These are phyloP conservation scores for Ectemnius cavifrons DNA, from an alignment of 2,888 invertebrate species.

Conservation along the genomic window DNA sequence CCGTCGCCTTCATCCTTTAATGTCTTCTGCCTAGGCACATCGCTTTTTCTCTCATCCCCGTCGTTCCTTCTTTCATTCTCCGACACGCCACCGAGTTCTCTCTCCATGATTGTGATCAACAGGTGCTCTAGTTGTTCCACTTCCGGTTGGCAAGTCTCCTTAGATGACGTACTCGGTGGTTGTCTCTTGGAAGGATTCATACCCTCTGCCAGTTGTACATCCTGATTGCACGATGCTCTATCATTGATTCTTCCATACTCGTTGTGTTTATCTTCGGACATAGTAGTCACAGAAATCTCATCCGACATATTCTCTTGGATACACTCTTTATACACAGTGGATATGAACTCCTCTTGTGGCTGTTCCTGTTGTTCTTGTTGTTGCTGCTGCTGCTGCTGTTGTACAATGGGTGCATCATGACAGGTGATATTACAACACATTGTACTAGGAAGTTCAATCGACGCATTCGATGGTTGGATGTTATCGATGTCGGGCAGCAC, in stretches of 20 bases:
- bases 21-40: no score
- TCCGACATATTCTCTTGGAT: not conserved
- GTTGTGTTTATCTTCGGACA: not conserved
- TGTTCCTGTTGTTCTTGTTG: not conserved
- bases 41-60: conserved; percentile 34
- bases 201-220: not conserved
- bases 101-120: conserved; percentile 71
- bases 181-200: not conserved
- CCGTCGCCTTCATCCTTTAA: no score
- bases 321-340: not conserved
- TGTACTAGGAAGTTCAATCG: conserved; percentile 7
- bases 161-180: not conserved
- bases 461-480: conserved; percentile 29
- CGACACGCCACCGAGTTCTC: conserved; percentile 60
- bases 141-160: conserved; percentile 62
- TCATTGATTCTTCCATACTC: not conserved
- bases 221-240: conserved; percentile 24
- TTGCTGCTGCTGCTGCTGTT: no score
- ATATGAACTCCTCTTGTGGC: not conserved
- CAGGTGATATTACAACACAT: no score
- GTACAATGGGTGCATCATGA: no score
- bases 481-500: conserved; percentile 69
- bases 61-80: conserved; percentile 30
- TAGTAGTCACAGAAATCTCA: not conserved
- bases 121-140: conserved; percentile 72